Evolutionary conservation across 2,888 invertebrate genomes (phyloP).

Genomic region (Priocnemis perturbator): DNA sequence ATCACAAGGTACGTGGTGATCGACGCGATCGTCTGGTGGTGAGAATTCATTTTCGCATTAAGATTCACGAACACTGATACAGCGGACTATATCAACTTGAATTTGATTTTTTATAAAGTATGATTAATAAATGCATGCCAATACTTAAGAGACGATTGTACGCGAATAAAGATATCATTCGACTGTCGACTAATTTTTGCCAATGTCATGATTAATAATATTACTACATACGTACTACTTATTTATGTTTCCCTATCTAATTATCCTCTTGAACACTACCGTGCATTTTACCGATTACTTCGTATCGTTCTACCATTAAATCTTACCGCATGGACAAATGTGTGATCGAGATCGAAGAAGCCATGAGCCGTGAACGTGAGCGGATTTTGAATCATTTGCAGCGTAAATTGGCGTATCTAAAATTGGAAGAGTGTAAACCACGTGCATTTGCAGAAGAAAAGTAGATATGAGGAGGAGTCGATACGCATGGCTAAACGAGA

Average conservation of each 20-base stretch:
- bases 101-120: background rate
- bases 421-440: slow-evolving; percentile 2
- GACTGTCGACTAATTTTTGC: too few species aligned
- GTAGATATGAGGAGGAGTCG: too few species aligned
- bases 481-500: background rate
- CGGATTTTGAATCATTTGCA: slow-evolving; percentile 62
- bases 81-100: too few species aligned
- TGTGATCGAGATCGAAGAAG: slow-evolving; percentile 57
- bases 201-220: too few species aligned
- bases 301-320: background rate
- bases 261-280: too few species aligned
- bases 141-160: too few species aligned
- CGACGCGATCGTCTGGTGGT: slow-evolving; percentile 55
- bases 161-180: too few species aligned
- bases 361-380: slow-evolving; percentile 61
- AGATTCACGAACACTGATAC: background rate
- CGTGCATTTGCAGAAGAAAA: too few species aligned
- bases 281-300: too few species aligned
- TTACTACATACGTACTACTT: too few species aligned
- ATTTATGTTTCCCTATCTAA: too few species aligned
- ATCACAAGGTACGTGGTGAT: slow-evolving; percentile 65
- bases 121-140: too few species aligned
- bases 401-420: slow-evolving; percentile 61
- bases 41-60: background rate
- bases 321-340: slow-evolving; percentile 58